A percentile compares a stretch with the other conserved stretches of the same genome.
Evolutionary conservation across 2,113 vertebrate genomes (phyloP).

Genomic region (Holacanthus passer): DNA sequence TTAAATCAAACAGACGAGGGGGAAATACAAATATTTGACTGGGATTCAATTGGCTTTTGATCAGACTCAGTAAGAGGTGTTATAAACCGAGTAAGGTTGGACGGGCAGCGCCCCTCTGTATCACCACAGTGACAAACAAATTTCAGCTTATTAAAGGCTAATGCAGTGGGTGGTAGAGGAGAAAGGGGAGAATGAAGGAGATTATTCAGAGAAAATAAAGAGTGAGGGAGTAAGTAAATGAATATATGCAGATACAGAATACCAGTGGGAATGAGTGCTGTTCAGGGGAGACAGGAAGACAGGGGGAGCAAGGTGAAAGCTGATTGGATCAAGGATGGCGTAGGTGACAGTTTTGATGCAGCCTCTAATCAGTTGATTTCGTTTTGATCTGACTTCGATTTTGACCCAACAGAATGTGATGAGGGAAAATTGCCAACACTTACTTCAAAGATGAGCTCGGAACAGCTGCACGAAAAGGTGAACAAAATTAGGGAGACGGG

Average conservation of each 20-base stretch:
- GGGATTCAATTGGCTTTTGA: constrained; percentile 78
- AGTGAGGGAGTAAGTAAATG: constrained; percentile 64
- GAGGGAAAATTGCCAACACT: constrained; percentile 43
- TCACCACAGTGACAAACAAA: constrained; percentile 68
- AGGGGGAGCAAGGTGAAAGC: constrained; percentile 69
- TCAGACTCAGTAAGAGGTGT: constrained; percentile 72
- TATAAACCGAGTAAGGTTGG: constrained; percentile 61
- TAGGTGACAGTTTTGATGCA: constrained; percentile 51
- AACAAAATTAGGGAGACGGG: constrained; percentile 23
- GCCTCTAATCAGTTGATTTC: constrained; percentile 63
- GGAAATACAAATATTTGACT: constrained; percentile 81
- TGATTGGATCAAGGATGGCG: constrained; percentile 62
- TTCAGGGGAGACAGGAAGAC: constrained; percentile 51
- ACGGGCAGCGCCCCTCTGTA: constrained; percentile 55
- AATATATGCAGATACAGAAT: constrained; percentile 72
- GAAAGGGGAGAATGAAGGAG: constrained; percentile 57
- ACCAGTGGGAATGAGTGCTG: constrained; percentile 45
- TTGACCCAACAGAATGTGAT: constrained; percentile 46
- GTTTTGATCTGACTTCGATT: constrained; percentile 61
- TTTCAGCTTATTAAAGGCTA: constrained; percentile 76
- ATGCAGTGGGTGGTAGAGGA: constrained; percentile 68
- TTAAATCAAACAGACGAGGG: constrained; percentile 77
- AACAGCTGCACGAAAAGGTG: constrained; percentile 38
- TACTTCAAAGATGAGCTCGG: constrained; percentile 43
- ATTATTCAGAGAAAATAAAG: constrained; percentile 69